Conservation (phyloP, 2,797 vertebrate genomes). For the Ptychadena robeensis region DNA sequence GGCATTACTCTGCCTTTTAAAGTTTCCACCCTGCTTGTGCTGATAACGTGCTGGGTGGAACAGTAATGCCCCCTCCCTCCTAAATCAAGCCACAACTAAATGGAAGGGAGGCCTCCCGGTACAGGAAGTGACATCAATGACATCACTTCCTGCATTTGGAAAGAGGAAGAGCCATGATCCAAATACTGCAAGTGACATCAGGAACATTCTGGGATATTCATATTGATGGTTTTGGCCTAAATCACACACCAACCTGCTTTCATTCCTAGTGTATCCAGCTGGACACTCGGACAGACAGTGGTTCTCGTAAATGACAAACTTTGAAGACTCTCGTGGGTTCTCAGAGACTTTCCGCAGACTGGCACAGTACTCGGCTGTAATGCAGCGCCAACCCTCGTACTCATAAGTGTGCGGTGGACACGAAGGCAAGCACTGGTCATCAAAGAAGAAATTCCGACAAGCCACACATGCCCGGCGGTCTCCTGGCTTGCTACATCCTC, state of each 20-base stretch:
- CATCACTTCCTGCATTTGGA: no score
- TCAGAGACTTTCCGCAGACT: slow-evolving; percentile 73
- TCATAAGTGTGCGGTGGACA: slow-evolving; percentile 77
- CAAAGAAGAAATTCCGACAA: slow-evolving; percentile 78
- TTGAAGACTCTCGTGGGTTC: slow-evolving; percentile 68
- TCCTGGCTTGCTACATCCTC: slow-evolving; percentile 71
- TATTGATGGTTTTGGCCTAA: no score
- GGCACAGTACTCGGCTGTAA: slow-evolving; percentile 74
- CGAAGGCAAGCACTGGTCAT: slow-evolving; percentile 71
- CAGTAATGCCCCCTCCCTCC: no score
- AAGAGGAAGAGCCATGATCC: no score
- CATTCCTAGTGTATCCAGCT: slow-evolving; percentile 73
- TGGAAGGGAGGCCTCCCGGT: no score
- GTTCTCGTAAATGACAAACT: slow-evolving; percentile 75
- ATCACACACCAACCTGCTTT: slow-evolving; percentile 72
- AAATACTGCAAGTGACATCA: no score
- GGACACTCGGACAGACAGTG: slow-evolving; percentile 79
- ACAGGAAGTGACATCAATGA: no score
- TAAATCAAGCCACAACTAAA: no score
- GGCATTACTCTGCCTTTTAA: no score
- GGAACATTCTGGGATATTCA: no score
- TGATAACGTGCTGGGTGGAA: no score
- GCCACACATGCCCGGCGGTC: slow-evolving; percentile 72
- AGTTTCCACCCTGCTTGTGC: no score
- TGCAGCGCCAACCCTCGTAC: slow-evolving; percentile 79